Conservation (phyloP, 1,140 invertebrate species). For the Listronotus oregonensis region DNA sequence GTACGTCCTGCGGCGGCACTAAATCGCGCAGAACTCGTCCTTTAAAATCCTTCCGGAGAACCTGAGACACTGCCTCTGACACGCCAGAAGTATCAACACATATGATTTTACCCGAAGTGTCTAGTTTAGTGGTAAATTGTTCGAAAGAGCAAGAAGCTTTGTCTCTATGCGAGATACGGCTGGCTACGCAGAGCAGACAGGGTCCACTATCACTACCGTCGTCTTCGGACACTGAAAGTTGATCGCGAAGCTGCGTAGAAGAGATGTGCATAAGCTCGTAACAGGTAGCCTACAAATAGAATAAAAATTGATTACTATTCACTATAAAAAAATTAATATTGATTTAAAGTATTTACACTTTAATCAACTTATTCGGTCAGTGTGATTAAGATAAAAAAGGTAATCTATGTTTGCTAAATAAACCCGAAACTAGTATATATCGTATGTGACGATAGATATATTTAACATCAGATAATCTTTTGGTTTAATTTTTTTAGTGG, state of each 20-base stretch:
- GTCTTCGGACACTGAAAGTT: constrained; percentile 58
- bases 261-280: constrained; percentile 79
- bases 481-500: no score
- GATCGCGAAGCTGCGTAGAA: constrained; percentile 62
- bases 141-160: constrained; percentile 76
- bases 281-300: constrained; percentile 48
- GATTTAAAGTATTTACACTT: no score
- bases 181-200: constrained; percentile 80
- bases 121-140: constrained; percentile 91
- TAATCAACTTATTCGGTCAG: no score
- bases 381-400: no score
- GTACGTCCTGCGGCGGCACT: constrained; percentile 76
- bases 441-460: no score
- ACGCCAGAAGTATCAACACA: constrained; percentile 75
- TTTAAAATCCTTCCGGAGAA: constrained; percentile 73
- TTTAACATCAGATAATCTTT: no score
- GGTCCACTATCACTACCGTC: constrained; percentile 56
- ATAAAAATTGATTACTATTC: no score
- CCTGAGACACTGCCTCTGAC: constrained; percentile 66
- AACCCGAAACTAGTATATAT: no score
- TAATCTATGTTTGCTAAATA: no score
- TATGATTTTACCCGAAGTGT: constrained; percentile 82
- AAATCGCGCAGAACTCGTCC: constrained; percentile 76
- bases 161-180: constrained; percentile 82
- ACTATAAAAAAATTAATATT: no score